phyloP scores from a whole-genome alignment of 2,113 vertebrate genomes.

The Phylloscopus trochiloides region DNA sequence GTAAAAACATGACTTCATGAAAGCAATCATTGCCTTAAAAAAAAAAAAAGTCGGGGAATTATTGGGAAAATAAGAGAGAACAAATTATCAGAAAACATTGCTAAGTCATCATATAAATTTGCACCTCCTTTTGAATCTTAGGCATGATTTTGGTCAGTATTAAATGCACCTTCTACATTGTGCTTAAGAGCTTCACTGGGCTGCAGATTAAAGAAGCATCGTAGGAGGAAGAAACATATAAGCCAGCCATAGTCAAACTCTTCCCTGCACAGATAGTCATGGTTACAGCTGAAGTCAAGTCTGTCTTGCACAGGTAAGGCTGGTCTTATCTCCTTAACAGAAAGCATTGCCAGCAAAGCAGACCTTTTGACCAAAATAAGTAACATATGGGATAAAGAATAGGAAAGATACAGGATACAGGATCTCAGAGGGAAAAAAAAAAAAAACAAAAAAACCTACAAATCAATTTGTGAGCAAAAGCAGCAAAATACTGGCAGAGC shows the following conservation, averaged over 20 bases:
- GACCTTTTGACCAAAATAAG: not conserved
- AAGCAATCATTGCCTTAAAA: not conserved
- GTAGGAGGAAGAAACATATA: not conserved
- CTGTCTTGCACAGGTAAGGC: not conserved
- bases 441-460: not conserved
- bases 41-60: not conserved
- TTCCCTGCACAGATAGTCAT: not conserved
- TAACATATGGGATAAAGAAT: not conserved
- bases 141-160: not conserved
- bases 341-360: not conserved
- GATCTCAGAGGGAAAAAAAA: not conserved
- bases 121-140: not conserved
- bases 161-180: not conserved
- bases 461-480: not conserved
- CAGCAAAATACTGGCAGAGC: not conserved
- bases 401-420: not conserved
- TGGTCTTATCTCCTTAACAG: not conserved
- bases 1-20: not conserved
- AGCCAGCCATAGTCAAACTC: rapidly evolving
- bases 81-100: not conserved
- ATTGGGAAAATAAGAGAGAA: not conserved
- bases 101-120: rapidly evolving
- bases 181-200: not conserved
- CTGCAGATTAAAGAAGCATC: not conserved
- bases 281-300: not conserved